These are phyloP conservation scores for Pseudochirops cupreus DNA, from an alignment of 2,797 vertebrate species.

Conservation along the genomic window DNA sequence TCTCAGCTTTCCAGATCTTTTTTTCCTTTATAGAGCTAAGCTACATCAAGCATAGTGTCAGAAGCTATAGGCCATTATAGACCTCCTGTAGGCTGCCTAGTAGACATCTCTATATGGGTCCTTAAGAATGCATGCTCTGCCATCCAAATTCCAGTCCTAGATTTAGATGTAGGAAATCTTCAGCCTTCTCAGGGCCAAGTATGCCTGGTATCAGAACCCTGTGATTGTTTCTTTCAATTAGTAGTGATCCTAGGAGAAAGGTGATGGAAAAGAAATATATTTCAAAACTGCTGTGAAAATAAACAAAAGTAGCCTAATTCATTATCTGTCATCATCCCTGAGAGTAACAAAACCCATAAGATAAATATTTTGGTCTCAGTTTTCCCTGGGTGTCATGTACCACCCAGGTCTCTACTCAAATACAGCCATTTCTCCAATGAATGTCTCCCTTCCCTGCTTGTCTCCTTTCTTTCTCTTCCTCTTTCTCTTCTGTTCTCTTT, in stretches of 20 bases:
- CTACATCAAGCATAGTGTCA: not conserved
- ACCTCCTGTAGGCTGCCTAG: not conserved
- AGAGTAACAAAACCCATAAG: not conserved
- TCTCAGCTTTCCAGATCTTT: not conserved
- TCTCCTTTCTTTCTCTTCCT: not conserved
- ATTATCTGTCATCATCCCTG: not conserved
- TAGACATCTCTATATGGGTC: not conserved
- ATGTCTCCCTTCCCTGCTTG: not conserved
- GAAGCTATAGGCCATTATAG: not conserved
- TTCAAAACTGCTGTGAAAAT: not conserved
- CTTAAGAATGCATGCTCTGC: not conserved
- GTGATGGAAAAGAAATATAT: not conserved
- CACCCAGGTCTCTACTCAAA: not conserved
- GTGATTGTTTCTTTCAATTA: not conserved
- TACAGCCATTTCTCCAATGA: not conserved
- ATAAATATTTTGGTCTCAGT: not conserved
- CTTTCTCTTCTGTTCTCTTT: constrained; percentile 1
- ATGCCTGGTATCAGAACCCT: not conserved
- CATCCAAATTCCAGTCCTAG: not conserved
- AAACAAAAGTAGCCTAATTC: not conserved
- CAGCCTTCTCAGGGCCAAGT: not conserved
- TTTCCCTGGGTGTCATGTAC: not conserved
- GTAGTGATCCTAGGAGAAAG: constrained; percentile 1
- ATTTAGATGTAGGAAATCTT: not conserved
- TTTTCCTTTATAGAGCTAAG: not conserved